Conservation (phyloP, 2,888 invertebrate genomes). For the Tiliacea citrago region DNA sequence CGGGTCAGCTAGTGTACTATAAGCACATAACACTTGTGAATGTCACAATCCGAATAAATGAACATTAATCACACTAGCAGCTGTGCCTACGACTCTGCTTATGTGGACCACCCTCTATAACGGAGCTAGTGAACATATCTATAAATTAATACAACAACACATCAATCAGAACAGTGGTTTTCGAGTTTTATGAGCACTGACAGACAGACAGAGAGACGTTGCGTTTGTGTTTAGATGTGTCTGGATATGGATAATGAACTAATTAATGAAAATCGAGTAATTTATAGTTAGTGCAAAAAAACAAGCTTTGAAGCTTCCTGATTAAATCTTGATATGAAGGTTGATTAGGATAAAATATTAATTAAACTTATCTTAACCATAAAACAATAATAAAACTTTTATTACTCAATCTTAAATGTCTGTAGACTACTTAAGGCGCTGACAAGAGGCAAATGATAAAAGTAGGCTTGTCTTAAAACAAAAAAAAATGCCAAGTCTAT, state of each 20-base stretch:
- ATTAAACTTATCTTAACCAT: slow-evolving; percentile 12
- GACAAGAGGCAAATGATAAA: too few relatives aligned
- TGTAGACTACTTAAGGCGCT: too few relatives aligned
- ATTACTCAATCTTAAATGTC: neutral
- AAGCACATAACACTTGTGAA: slow-evolving; percentile 9
- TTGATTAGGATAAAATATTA: slow-evolving; percentile 28
- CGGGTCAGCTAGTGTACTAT: too few relatives aligned
- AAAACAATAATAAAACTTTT: slow-evolving; percentile 12
- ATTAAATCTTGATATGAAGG: slow-evolving; percentile 34
- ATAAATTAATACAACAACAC: neutral
- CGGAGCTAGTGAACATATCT: too few relatives aligned
- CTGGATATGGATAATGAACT: slow-evolving; percentile 1
- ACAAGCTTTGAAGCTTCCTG: slow-evolving; percentile 24
- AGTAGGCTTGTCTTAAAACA: too few relatives aligned
- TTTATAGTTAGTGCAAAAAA: slow-evolving; percentile 27
- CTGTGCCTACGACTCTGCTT: neutral
- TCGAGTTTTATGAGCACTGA: neutral
- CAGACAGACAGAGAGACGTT: neutral
- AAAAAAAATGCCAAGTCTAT: too few relatives aligned
- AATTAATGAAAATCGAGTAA: slow-evolving; percentile 1
- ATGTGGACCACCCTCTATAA: neutral
- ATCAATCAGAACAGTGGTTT: neutral
- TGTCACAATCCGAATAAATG: neutral
- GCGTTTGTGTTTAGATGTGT: neutral
- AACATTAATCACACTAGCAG: neutral